Evolutionary conservation across 2,113 vertebrate genomes (phyloP), one percentile per base, ranked within the genome.

Genomic region (Sphyrna mokarran): DNA sequence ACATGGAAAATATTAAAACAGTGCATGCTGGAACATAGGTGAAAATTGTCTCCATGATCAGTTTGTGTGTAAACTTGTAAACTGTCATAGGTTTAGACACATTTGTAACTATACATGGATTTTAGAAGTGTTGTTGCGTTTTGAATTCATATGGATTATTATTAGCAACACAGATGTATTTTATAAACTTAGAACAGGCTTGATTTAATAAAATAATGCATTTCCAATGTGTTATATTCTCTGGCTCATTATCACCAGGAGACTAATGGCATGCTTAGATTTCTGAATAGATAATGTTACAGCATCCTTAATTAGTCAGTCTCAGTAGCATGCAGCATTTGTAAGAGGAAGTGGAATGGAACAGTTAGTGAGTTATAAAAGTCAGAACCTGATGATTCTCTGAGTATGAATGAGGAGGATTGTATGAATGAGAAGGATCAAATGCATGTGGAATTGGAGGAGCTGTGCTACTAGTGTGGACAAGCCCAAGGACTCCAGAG

Each of bases 211-310:
- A 58, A 87, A 33, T 29, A 23, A 43, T 48, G 85, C 85, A 87
- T 87, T 87, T 43, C 85, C 48, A 48, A 87, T 43, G 43, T 87
- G 20, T 48, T 87, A 54, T 87, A 87, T 48, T 87, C 23, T 54
- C 43, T 87, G 85, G 85, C 40, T 43, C 85, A 87, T 20, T 87
- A 87, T 87, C 48, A 87, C 48, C 85, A 54, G 85, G 85, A 87
- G 85, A 87, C 85, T 87, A 29, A 29, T 54, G 54, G 23, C 29
- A 23, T 87, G 85, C 85, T 87, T 54, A 58, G 85, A 87, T 58
- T 87, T 87, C 58, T 58, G 48, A 87, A 87, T 58, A 54, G 43
- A 58, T 87, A 48, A 2, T 54, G 54, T 87, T 58, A 87, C 85
- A 29, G 48, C 85, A 87, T 54, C 8, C 48, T 87, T 48, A 13